These are phyloP conservation scores for Lepus townsendii DNA, from an alignment of 2,797 vertebrate genomes.

Conservation along the genomic window DNA sequence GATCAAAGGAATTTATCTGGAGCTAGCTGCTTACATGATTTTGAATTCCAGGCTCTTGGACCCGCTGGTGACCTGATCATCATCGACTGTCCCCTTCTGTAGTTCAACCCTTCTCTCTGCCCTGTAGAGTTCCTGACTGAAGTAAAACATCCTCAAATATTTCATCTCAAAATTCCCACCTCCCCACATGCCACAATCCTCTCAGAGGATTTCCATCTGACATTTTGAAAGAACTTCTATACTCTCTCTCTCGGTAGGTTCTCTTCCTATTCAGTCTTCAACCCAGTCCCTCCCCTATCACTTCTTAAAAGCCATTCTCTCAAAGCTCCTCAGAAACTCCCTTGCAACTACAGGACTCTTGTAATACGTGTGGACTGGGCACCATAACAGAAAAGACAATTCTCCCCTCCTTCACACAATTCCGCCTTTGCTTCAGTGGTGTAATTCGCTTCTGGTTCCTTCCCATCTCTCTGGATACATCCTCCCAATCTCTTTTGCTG, in stretches of 20 bases:
- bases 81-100: background rate
- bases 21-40: background rate
- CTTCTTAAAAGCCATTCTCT: background rate
- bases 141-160: conserved; percentile 5
- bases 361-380: background rate
- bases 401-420: background rate
- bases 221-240: background rate
- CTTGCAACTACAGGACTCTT: background rate
- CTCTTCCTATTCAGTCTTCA: background rate
- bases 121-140: background rate
- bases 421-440: background rate
- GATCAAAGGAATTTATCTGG: background rate
- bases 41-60: background rate
- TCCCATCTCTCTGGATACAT: background rate
- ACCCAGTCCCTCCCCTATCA: background rate
- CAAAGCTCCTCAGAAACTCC: background rate
- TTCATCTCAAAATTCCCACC: background rate
- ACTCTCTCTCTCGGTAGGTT: background rate
- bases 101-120: background rate
- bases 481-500: background rate
- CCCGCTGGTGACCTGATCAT: background rate
- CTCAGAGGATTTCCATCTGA: background rate
- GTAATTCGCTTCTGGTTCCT: background rate
- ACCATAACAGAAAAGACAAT: background rate
- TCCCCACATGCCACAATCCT: background rate